Evolutionary conservation across 2,113 vertebrate genomes (phyloP).

Genomic region (Rhodinocichla rosea): DNA sequence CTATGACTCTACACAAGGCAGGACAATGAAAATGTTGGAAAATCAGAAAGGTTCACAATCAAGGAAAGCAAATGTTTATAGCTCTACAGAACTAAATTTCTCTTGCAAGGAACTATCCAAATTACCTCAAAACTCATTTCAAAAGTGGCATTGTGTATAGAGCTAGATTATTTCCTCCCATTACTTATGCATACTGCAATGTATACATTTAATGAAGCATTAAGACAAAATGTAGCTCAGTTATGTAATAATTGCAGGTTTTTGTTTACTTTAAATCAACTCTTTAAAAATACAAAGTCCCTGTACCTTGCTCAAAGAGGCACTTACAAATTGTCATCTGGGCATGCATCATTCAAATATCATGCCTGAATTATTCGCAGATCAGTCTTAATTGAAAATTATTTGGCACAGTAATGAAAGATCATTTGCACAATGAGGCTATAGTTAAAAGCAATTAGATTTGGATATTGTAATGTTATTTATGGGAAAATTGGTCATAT

Average conservation of each 20-base stretch:
- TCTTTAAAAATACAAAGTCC: background rate
- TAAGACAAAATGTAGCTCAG: background rate
- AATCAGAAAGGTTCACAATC: background rate
- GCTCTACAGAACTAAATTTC: background rate
- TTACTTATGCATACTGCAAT: background rate
- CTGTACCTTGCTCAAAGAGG: background rate
- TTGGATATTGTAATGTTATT: background rate
- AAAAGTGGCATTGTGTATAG: background rate
- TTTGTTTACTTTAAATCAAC: background rate
- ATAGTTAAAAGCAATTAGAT: background rate
- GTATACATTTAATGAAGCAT: background rate
- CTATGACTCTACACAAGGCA: background rate
- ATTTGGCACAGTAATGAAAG: background rate
- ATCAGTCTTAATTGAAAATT: background rate
- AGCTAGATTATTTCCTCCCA: background rate
- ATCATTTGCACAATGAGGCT: background rate
- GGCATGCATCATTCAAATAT: background rate
- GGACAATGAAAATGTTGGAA: background rate
- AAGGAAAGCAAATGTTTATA: background rate
- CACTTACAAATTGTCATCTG: background rate
- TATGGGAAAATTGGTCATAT: background rate
- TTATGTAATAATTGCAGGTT: background rate
- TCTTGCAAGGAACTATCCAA: background rate
- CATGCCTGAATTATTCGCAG: background rate
- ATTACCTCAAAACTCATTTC: background rate